Percentiles rank a stretch among this genome's conserved stretches.
phyloP scores from a whole-genome alignment of 2,797 vertebrate genomes.

The Sorex maritimensis region DNA sequence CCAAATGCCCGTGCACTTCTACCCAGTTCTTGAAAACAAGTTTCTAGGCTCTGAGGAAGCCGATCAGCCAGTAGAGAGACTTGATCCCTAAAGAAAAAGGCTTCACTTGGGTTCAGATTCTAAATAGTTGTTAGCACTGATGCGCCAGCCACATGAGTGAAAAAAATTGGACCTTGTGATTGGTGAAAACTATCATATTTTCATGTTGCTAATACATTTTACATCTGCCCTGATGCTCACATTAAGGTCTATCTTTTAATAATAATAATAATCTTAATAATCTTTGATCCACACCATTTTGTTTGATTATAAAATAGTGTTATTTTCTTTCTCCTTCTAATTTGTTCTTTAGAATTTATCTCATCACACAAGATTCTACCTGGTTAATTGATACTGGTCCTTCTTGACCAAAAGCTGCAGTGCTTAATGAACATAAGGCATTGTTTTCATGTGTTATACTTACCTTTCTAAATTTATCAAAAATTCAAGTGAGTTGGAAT shows the following conservation, averaged over 20 bases:
- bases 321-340: not conserved
- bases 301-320: not conserved
- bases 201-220: not conserved
- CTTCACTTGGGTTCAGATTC: not conserved
- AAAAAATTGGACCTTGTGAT: not conserved
- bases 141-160: not conserved
- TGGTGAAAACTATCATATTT: not conserved
- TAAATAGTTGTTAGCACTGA: not conserved
- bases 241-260: not conserved
- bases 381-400: conserved; percentile 41
- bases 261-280: too few species aligned
- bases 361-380: conserved; percentile 13
- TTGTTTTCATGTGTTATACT: not conserved
- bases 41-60: not conserved
- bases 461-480: conserved; percentile 47
- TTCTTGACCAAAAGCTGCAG: conserved; percentile 50
- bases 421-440: conserved; percentile 16
- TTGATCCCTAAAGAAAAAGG: not conserved
- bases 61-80: not conserved
- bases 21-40: not conserved
- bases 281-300: not conserved
- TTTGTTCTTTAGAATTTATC: conserved; percentile 20
- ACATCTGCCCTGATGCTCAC: not conserved
- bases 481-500: not conserved
- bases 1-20: not conserved